Conservation (phyloP, 2,113 vertebrate genomes). For the Leucopternis melanops region DNA sequence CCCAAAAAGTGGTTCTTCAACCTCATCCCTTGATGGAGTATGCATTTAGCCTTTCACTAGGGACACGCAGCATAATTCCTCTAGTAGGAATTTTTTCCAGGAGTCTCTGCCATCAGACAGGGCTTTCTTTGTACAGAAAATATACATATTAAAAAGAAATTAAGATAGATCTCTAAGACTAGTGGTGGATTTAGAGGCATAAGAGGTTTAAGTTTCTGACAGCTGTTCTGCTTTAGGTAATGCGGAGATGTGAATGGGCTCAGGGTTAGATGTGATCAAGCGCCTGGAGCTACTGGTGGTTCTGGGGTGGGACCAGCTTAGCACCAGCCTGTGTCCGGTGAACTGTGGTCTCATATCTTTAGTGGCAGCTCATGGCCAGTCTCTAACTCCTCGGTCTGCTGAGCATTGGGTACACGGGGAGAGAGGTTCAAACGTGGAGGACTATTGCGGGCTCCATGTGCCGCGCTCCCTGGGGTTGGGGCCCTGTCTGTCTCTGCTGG, state of each 20-base stretch:
- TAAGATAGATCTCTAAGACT: background rate
- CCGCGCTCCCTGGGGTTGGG: accelerated
- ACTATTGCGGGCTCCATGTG: background rate
- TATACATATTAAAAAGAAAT: background rate
- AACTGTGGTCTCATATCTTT: accelerated
- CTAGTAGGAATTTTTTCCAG: background rate
- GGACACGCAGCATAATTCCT: background rate
- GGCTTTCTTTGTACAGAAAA: background rate
- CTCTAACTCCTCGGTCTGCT: background rate
- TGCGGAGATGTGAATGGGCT: background rate
- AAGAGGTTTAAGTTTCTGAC: background rate
- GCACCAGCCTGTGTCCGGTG: background rate
- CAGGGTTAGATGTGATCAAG: background rate
- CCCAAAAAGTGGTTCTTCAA: background rate
- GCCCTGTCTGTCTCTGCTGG: background rate
- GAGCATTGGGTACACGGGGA: accelerated
- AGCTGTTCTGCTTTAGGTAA: background rate
- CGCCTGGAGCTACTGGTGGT: background rate
- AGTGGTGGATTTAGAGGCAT: background rate
- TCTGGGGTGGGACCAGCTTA: background rate
- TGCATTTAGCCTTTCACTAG: background rate
- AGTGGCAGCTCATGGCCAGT: accelerated
- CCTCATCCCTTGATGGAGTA: too few relatives aligned
- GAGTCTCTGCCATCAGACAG: background rate
- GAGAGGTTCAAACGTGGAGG: too few relatives aligned